A percentile compares a stretch with the other conserved stretches of the same genome.
Conservation (phyloP, 2,888 invertebrate genomes). For the Ennomos quercinarius region DNA sequence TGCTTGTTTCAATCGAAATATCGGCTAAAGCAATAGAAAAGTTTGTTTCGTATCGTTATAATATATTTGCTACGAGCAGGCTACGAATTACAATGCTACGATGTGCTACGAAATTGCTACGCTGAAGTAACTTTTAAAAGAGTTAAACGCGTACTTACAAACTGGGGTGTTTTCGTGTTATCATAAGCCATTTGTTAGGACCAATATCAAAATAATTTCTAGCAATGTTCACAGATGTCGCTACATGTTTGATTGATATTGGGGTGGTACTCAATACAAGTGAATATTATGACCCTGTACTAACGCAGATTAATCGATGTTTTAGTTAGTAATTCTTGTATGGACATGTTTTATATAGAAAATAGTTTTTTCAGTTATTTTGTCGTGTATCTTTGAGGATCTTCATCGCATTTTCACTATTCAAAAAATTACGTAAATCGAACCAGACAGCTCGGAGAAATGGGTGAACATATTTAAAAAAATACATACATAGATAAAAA, state of each 20-base stretch:
- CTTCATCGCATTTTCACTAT: no score
- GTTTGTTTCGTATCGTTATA: constrained; percentile 40
- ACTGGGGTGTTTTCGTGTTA: constrained; percentile 11
- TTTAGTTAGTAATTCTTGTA: no score
- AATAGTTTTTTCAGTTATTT: no score
- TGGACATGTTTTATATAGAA: no score
- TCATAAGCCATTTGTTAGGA: constrained; percentile 9
- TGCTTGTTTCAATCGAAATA: constrained; percentile 27
- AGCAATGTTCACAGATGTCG: constrained; percentile 39
- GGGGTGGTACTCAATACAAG: no score
- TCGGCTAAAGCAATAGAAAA: constrained; percentile 26
- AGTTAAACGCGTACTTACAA: constrained; percentile 18
- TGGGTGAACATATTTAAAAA: no score
- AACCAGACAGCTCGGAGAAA: no score
- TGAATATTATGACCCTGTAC: no score
- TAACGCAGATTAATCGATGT: no score
- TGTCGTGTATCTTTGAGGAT: no score
- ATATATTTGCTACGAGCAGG: background rate
- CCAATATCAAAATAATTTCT: constrained; percentile 26
- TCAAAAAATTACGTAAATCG: no score
- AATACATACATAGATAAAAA: no score
- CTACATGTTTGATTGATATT: constrained; percentile 23
- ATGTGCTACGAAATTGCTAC: constrained; percentile 43
- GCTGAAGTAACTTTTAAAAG: constrained; percentile 15
- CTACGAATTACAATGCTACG: constrained; percentile 39